Conservation (phyloP, 2,113 vertebrate genomes). For the Zosterops japonicus region DNA sequence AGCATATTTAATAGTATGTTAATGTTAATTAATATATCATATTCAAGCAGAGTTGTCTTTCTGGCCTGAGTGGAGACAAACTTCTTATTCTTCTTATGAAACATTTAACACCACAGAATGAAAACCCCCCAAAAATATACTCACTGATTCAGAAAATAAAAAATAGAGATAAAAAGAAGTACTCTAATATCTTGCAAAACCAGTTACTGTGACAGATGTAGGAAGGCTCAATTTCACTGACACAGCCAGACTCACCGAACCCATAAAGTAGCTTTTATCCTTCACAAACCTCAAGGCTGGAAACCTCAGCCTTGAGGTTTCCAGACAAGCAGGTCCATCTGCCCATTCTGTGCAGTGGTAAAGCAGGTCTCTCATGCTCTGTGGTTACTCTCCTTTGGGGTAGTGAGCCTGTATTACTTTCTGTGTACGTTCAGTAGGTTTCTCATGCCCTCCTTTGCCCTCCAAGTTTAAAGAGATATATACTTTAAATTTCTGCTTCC, state of each 20-base stretch:
- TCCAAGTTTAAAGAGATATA: background rate
- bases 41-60: background rate
- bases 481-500: background rate
- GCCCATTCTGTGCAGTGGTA: accelerated
- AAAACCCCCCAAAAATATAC: background rate
- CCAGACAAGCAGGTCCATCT: background rate
- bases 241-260: background rate
- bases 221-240: background rate
- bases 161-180: background rate
- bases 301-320: background rate
- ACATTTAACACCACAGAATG: background rate
- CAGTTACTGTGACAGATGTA: background rate
- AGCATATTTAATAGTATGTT: background rate
- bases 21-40: background rate
- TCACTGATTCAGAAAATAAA: background rate
- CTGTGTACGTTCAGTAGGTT: background rate
- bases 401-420: background rate
- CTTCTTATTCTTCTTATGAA: background rate
- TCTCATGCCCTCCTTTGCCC: background rate
- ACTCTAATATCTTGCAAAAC: background rate
- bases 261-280: background rate
- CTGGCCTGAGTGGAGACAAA: background rate
- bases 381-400: background rate
- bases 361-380: background rate
- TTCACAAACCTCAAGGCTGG: background rate